These are phyloP conservation scores for Octonoba sinensis DNA, from an alignment of 2,888 invertebrate genomes.

Conservation along the genomic window DNA sequence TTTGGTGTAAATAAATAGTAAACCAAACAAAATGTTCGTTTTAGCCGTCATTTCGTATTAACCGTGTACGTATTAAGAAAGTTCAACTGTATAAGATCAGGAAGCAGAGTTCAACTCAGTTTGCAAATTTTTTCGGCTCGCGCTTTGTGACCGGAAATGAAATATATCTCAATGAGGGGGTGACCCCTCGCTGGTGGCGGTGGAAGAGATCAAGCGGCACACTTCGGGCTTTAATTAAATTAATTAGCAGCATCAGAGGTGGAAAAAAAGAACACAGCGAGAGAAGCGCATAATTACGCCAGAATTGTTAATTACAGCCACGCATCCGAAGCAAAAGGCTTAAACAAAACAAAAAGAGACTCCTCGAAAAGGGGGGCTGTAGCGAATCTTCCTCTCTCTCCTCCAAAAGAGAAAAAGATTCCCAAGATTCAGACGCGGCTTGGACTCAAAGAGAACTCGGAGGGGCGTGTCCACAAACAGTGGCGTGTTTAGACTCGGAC, in stretches of 20 bases:
- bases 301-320: slow-evolving; percentile 63
- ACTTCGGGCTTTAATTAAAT: slow-evolving; percentile 64
- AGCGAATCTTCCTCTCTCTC: background rate
- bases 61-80: too few relatives aligned
- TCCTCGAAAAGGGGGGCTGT: slow-evolving; percentile 5
- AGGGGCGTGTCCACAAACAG: slow-evolving; percentile 60
- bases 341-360: slow-evolving; percentile 43
- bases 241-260: slow-evolving; percentile 64
- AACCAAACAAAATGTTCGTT: too few relatives aligned
- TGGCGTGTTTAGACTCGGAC: slow-evolving; percentile 52
- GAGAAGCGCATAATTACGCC: slow-evolving; percentile 59
- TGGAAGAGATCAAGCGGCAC: slow-evolving; percentile 60
- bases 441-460: slow-evolving; percentile 48
- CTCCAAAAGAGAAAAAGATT: slow-evolving; percentile 47
- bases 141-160: background rate
- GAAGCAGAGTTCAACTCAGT: background rate
- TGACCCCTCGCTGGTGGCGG: slow-evolving; percentile 25
- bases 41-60: too few relatives aligned
- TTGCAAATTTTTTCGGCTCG: background rate
- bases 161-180: background rate
- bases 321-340: slow-evolving; percentile 25
- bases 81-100: too few relatives aligned
- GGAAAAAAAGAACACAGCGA: slow-evolving; percentile 41
- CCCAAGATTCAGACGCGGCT: slow-evolving; percentile 53
- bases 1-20: too few relatives aligned